Evolutionary conservation across 2,113 vertebrate species (phyloP).

Genomic region (Psilopsiagon aymara): DNA sequence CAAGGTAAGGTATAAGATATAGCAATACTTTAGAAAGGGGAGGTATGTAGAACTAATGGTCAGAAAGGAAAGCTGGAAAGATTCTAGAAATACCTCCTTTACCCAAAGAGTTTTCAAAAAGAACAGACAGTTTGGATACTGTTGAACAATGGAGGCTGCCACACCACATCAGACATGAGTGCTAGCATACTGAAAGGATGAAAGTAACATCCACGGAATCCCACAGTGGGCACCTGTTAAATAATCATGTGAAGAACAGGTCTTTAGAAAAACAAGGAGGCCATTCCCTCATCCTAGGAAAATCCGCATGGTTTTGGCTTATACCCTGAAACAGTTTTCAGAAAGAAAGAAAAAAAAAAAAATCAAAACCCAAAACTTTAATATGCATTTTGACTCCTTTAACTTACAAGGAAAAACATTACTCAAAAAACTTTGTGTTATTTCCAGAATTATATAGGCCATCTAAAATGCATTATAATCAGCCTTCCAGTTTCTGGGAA

Average conservation of each 20-base stretch:
- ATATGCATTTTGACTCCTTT: neutral
- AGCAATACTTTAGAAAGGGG: neutral
- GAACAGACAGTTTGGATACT: neutral
- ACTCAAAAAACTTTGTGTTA: neutral
- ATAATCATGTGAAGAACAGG: neutral
- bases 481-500: neutral
- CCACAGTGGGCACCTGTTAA: neutral
- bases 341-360: neutral
- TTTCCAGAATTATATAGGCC: neutral
- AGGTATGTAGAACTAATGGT: accelerated
- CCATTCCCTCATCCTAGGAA: neutral
- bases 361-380: neutral
- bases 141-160: neutral
- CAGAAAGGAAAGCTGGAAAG: neutral
- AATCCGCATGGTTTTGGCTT: neutral
- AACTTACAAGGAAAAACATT: neutral
- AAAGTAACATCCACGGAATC: neutral
- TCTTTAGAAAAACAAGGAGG: neutral
- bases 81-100: neutral
- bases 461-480: neutral
- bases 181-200: neutral
- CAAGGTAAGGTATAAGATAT: accelerated
- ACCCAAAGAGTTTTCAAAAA: neutral
- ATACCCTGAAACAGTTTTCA: neutral
- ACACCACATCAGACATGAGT: neutral